Evolutionary conservation across 2,797 vertebrate genomes (phyloP), one percentile per base, ranked within the genome.

Genomic region (Notoglanidium macrostoma): DNA sequence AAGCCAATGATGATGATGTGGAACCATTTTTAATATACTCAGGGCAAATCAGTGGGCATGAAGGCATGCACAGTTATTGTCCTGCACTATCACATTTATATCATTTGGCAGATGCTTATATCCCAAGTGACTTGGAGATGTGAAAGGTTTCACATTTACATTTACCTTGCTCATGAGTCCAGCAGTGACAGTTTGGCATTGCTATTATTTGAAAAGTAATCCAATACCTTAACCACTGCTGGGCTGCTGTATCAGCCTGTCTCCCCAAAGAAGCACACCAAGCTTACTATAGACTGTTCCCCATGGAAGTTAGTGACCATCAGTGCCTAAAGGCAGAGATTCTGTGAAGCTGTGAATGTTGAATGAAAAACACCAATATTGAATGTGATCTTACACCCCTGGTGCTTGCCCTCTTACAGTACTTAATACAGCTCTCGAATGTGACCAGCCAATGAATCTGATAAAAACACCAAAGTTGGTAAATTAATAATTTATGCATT

Each of bases 1-100:
- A 81, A 19, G 15, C 15, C 59, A 82, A 29, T 46, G 40, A 82
- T 46, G 40, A 82, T 29, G 15, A 65, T 65, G 26, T 46, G 15
- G 59, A 81, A 65, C 40, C 14, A 29, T 65, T 82, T 65, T 82
- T 49, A 26, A 82, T 49, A 63, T 44, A 81, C 23, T 63, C 40
- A n/a, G 59, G 59, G 77, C 78, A 65, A 65, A 82, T 29, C 65
- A 3, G 59, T 63, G 8, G 3, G 23, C 26, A 81, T 63, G 26
- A 65, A 82, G 44, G 40, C 59, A 46, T n/a, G 59, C 44, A 46
- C 40, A 46, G 11, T 81, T 81, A 46, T 44, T 65, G 8, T 81
- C 15, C 57, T 19, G 40, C 44, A 17, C 59, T 65, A 44, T 80
- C n/a, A 49, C 14, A n/a, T 49, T 46, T 49, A 81, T 81, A 3